Conservation (phyloP, 1,140 invertebrate genomes). For the Caenorhabditis latens region DNA sequence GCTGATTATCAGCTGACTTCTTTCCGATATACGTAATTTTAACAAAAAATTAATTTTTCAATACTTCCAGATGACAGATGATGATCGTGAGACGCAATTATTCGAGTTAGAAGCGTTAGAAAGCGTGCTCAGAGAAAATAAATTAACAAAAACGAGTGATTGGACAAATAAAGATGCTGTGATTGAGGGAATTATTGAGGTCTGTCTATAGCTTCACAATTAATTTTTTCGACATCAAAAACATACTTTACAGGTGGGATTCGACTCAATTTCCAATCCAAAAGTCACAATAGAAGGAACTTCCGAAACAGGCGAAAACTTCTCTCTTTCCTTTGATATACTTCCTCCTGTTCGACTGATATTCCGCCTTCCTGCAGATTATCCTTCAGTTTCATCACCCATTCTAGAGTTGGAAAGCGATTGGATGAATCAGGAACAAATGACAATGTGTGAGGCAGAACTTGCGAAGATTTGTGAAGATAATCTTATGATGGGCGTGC, state of each 20-base stretch:
- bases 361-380: conserved; percentile 6
- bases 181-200: conserved; percentile 23
- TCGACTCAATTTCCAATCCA: conserved; percentile 19
- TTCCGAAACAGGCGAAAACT: neutral
- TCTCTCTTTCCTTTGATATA: neutral
- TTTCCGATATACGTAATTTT: neutral
- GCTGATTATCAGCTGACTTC: neutral
- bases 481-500: conserved; percentile 18
- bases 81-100: conserved; percentile 19
- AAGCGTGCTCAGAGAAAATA: conserved; percentile 38
- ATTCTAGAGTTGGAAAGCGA: neutral
- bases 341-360: neutral
- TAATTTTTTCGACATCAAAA: neutral
- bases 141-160: conserved; percentile 33
- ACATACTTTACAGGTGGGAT: neutral
- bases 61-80: conserved; percentile 19
- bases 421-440: conserved; percentile 30
- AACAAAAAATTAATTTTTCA: neutral
- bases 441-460: conserved; percentile 1
- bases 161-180: conserved; percentile 9
- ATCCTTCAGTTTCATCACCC: neutral
- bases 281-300: conserved; percentile 10
- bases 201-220: neutral
- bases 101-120: conserved; percentile 45
- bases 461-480: conserved; percentile 10